These are phyloP conservation scores for Okapia johnstoni DNA, from an alignment of 2,113 vertebrate genomes.

Conservation along the genomic window DNA sequence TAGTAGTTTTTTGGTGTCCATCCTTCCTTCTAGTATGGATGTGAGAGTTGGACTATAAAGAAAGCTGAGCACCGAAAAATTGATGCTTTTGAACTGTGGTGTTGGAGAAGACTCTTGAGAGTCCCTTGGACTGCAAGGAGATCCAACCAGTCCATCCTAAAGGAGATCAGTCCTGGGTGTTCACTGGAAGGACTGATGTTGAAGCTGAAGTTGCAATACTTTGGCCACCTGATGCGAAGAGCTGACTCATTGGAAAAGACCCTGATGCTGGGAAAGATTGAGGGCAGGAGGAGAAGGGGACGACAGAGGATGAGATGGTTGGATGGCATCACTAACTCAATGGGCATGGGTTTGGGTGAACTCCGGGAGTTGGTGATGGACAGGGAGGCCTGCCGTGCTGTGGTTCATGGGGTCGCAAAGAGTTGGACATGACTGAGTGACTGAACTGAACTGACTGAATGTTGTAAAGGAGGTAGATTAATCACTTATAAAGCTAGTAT, in stretches of 20 bases:
- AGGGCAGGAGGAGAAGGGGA: neutral
- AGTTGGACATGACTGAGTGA: neutral
- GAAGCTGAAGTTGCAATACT: neutral
- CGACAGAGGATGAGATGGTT: neutral
- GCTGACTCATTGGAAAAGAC: neutral
- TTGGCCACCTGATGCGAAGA: neutral
- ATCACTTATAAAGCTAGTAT: neutral
- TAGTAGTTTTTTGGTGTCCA: neutral
- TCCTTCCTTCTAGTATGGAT: neutral
- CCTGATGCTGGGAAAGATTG: neutral
- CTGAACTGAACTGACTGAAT: neutral
- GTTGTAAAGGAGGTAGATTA: neutral
- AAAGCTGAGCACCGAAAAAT: accelerated
- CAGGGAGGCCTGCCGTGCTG: neutral
- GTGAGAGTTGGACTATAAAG: no score
- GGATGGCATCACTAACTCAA: neutral
- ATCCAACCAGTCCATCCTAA: neutral
- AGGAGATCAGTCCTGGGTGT: neutral
- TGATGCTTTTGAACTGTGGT: neutral
- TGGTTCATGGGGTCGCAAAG: neutral
- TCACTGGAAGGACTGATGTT: neutral
- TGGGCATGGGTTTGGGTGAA: neutral
- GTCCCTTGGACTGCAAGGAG: neutral
- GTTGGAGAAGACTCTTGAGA: neutral
- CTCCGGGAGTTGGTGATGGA: neutral